A percentile compares a stretch with the other conserved stretches of the same genome.
phyloP scores from a whole-genome alignment of 2,113 vertebrate species.

The Microcebus tavaratra region DNA sequence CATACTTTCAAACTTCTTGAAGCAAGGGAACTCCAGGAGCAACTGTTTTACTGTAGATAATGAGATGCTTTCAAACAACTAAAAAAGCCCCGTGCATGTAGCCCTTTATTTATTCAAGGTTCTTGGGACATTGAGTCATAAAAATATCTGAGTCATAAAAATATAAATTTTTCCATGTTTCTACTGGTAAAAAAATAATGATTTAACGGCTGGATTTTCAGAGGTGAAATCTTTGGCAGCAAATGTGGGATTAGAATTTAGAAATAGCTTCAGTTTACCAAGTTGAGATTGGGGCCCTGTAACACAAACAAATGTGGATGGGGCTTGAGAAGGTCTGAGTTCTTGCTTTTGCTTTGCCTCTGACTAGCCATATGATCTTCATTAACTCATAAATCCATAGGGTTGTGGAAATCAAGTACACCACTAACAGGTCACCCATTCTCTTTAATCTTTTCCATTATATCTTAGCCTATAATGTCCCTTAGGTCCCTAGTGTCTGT shows the following conservation, averaged over 20 bases:
- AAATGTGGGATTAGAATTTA: background rate
- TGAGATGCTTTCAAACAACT: background rate
- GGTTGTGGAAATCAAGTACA: background rate
- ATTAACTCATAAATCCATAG: background rate
- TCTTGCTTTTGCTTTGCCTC: background rate
- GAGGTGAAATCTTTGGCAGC: background rate
- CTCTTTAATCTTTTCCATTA: background rate
- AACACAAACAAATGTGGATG: background rate
- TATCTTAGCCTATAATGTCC: background rate
- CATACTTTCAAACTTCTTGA: background rate
- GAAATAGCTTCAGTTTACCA: background rate
- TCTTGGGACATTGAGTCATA: background rate
- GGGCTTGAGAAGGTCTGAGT: background rate
- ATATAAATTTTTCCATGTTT: slow-evolving; percentile 20
- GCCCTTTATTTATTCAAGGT: background rate
- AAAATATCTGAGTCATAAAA: slow-evolving; percentile 53
- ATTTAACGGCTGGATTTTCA: background rate
- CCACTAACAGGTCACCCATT: background rate
- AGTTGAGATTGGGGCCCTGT: background rate
- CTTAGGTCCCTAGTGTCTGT: background rate
- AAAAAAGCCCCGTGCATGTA: background rate
- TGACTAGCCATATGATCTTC: background rate
- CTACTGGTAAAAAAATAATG: background rate
- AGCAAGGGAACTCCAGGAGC: background rate
- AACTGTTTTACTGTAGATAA: background rate